Evolutionary conservation across 1,140 invertebrate species (phyloP), one percentile per base, ranked within the genome.

Genomic region (Atopsyche davidsoni): DNA sequence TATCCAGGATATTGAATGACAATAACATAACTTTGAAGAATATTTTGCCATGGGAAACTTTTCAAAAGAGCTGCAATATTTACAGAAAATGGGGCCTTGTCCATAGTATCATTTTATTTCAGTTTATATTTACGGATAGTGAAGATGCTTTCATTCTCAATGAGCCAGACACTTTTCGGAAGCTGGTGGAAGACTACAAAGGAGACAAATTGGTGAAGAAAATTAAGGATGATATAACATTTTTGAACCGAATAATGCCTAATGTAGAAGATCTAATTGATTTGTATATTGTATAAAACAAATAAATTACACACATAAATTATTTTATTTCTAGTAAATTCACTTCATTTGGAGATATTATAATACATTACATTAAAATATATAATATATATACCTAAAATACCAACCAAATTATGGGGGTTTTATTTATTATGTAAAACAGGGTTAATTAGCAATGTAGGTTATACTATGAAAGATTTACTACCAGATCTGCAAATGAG

Each of bases 181-280:
- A 48, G 4, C n/a, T 45, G n/a, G 24, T 55, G 14, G 16, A 22
- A 7, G 36, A 28, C 0, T 42, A 19, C 9, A 40, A 46, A 49
- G 32, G 14, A n/a, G 39, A 54, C 16, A 11, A 19, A 2, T 21
- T 54, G 7, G 14, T 36, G 17, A 24, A 43, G 13, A 36, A 36
- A 24, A 9, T 49, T 4, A 9, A 31, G 24, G 25, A 14, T 10
- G 46, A 49, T 31, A 2, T 18, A 9, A 18, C 39, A n/a, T 49
- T 24, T 23, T 28, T 16, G 14, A 16, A 49, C 24, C 35, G 21
- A 48, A 28, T 54, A 17, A 42, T 54, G 39, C 23, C 19, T 17
- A 38, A 4, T 31, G 36, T 54, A 10, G 40, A 54, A n/a, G 52
- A 54, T 47, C 1, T 53, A 6, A 53, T 53, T 36, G 34, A 52